Base-by-base conservation (phyloP, 1,140 invertebrate species). In the Pogonus chalceus region DNA sequence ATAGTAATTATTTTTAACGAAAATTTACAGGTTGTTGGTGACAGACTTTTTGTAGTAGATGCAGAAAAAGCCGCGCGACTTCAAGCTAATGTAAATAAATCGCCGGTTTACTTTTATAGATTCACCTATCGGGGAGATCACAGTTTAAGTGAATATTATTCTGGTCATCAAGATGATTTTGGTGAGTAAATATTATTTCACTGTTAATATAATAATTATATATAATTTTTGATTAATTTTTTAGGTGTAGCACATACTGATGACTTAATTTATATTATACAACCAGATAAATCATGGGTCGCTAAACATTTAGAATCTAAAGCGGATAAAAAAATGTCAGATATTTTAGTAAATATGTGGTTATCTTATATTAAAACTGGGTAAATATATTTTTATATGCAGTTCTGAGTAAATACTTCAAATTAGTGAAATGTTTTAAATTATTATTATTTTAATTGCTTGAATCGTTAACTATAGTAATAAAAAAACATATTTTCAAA, bases 231-330 rank as follows among this genome's bases (percentile, higher is more conserved):
- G 43, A 47, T 54, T 14, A 21, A 10, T 21, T 54, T 54, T 62
- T 12, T 60, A 80, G 80, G 80, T 58, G 79, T 81, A 1, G 71
- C 71, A 55, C 80, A 83, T 57, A 79, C 65, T 2, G 80, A 83
- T 58, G 81, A 83, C 58, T 56, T 67, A n/a, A 64, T 65, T 9
- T 65, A 72, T 51, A 56, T 77, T 14, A 52, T 76, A 18, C 62
- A 68, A 23, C 62, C 64, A 23, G 20, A 56, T 16, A 65, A 59
- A 22, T 49, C 66, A 43, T 43, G 37, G 37, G 7, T 43, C 18
- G 37, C 37, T 3, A 43, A 18, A 4, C 18, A 43, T 43, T 43
- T 43, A 18, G 3, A 43, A 43, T 12, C 37, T 4, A 23, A 56
- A 69, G 55, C 53, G 65, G 78, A 81, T 55, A 57, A 61, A 14